A percentile compares a stretch with the other conserved stretches of the same genome.
These are phyloP conservation scores for Hydroisotoma schaefferi DNA, from an alignment of 2,888 invertebrate genomes.

Conservation along the genomic window DNA sequence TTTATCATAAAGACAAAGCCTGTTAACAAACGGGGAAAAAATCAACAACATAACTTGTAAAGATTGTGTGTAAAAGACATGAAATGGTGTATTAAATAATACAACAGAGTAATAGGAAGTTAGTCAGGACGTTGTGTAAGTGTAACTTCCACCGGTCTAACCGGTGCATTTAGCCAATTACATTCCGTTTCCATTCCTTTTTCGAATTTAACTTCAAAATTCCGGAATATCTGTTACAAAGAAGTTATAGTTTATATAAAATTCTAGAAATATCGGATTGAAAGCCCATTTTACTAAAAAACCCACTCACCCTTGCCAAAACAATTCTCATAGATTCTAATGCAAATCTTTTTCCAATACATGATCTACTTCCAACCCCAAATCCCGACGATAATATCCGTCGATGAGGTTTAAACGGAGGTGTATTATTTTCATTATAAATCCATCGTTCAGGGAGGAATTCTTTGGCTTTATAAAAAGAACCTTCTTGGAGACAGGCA, in stretches of 20 bases:
- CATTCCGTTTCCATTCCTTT: conserved; percentile 71
- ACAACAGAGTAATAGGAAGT: too few relatives aligned
- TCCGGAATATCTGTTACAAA: conserved; percentile 62
- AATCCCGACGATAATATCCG: conserved; percentile 70
- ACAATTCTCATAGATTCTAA: conserved; percentile 71
- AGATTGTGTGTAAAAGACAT: too few relatives aligned
- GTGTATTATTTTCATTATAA: conserved; percentile 49
- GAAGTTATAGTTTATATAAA: not conserved
- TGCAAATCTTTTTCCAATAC: conserved; percentile 80
- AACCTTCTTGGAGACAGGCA: conserved; percentile 70
- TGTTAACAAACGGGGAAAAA: too few relatives aligned
- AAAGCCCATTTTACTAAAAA: not conserved
- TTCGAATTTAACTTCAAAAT: conserved; percentile 67
- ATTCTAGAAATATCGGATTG: not conserved
- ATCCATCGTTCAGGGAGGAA: conserved; percentile 79
- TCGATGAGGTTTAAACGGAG: conserved; percentile 57
- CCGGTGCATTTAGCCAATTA: conserved; percentile 77
- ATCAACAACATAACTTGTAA: too few relatives aligned
- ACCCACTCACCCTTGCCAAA: conserved; percentile 63
- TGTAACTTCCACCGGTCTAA: too few relatives aligned
- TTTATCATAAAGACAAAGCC: too few relatives aligned
- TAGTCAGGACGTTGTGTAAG: too few relatives aligned
- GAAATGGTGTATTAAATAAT: too few relatives aligned
- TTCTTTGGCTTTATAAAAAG: conserved; percentile 67
- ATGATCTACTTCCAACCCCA: conserved; percentile 73